Evolutionary conservation across 1,140 invertebrate genomes (phyloP), one percentile per base, ranked within the genome.

Genomic region (Drosophila setifemur): DNA sequence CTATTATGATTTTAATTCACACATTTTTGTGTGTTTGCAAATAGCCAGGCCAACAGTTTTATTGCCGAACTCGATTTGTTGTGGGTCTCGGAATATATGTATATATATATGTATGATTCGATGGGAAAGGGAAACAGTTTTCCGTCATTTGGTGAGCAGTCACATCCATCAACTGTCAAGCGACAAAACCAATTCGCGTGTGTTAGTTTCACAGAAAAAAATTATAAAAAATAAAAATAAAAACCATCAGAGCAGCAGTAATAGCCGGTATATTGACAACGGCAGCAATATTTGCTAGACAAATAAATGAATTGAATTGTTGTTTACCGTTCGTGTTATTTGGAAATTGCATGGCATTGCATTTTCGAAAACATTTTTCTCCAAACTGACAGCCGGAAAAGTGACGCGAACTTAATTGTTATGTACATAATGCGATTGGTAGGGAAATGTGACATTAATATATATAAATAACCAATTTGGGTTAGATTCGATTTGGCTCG

Each of bases 271-370:
- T 44, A 74, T 54, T 52, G 29, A 69, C 75, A 79, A 57, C 52
- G 53, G 44, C 53, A 44, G 53, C 53, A 58, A 61, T 61, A 39
- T 64, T 39, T 64, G 60, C 57, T 63, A 64, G 55, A 39, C 54
- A 81, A 81, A 81, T 75, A 81, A 81, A 81, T 81, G 57, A 81
- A 81, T 81, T 81, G 71, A 81, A 81, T 81, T 71, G 75, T 79
- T 79, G 73, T 79, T 79, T 79, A 40, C 76, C 64, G 64, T 79
- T 79, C 76, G 76, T 79, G 76, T 71, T 79, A 73, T 79, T 70
- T 50, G 70, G 49, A 63, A 79, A 79, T 73, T 58, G 69, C 74
- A 69, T 63, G 67, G 53, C 57, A 70, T 63, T 67, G 33, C 58
- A 76, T 60, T 77, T 76, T 71, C 26, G 40, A 64, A 49, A 58